phyloP scores from a whole-genome alignment of 2,797 vertebrate species.

The Platyrinchus mystaceus region DNA sequence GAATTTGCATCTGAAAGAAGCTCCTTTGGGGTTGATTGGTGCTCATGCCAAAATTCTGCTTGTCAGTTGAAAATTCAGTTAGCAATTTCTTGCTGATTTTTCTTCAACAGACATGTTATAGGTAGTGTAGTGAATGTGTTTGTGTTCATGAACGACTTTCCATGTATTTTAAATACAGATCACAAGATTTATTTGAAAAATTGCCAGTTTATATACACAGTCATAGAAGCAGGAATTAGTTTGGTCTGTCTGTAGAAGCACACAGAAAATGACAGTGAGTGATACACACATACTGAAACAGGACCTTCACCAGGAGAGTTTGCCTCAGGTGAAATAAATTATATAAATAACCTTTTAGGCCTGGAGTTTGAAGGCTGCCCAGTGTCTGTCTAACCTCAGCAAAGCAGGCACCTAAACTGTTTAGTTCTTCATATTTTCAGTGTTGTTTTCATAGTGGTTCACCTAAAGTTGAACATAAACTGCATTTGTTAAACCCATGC shows the following conservation, averaged over 20 bases:
- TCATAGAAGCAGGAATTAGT: conserved; percentile 22
- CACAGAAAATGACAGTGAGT: not conserved
- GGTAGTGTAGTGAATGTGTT: not conserved
- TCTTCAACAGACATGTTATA: not conserved
- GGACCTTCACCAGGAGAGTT: conserved; percentile 26
- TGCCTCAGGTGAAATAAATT: conserved; percentile 69
- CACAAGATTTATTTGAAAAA: conserved; percentile 72
- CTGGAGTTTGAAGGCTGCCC: not conserved
- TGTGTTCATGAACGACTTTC: conserved; percentile 21
- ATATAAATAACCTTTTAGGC: conserved; percentile 65
- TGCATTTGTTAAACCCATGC: not conserved
- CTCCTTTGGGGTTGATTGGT: not conserved
- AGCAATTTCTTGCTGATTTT: not conserved
- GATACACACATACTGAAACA: not conserved
- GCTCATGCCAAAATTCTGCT: not conserved
- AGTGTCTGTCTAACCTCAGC: not conserved
- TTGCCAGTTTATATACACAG: conserved; percentile 43
- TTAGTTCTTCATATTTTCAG: not conserved
- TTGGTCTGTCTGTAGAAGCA: not conserved
- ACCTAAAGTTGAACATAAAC: not conserved
- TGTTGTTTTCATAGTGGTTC: not conserved
- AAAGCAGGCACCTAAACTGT: not conserved
- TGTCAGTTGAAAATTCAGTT: not conserved
- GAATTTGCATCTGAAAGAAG: not conserved
- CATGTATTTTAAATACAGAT: conserved; percentile 30